Evolutionary conservation across 2,888 invertebrate species (phyloP), one percentile per base, ranked within the genome.

Genomic region (Trachelus iudaicus): DNA sequence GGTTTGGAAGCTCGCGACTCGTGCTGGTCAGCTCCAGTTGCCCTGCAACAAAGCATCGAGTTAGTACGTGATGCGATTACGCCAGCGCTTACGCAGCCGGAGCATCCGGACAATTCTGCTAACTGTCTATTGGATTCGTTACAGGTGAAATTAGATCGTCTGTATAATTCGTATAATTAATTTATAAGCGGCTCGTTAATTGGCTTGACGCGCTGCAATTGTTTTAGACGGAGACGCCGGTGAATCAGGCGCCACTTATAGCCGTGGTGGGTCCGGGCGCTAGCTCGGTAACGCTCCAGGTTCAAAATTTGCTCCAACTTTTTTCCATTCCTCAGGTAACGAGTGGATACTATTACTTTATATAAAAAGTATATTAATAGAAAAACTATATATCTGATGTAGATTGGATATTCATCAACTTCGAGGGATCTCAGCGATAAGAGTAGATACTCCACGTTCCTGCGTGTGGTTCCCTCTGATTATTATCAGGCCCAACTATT

Each of bases 21-120:
- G 34, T 97, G 96, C 91, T 96, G 96, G 96, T 96, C 96, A 87
- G 95, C 96, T 4, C 95, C 96, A 30, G 95, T 96, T 6, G 96
- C 96, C 40, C 92, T 97, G 81, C 96, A 96, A 86, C 96, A 96
- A 91, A 95, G 95, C 88, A 95, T 96, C 81, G 95, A 96, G 91
- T 94, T 96, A 85, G 95, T 96, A 83, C 93, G 95, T 74, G 95
- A 95, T 88, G 94, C 95, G 69, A 93, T 95, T 84, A 92, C 93
- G 3, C 93, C 92, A 11, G 87, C 89, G 69, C 85, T 91, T 31
- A 84, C 88, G 4, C 84, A 86, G 78, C 80, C 84, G 11, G 81
- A 85, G 77, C 79, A 83, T 69, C 77, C 81, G 12, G 80, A 81
- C n/a, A 83, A 84, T 75, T 78, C 83, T n/a, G 81, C 79, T 30